Evolutionary conservation across 2,888 invertebrate genomes (phyloP).

Genomic region (Epinotia brunnichana): DNA sequence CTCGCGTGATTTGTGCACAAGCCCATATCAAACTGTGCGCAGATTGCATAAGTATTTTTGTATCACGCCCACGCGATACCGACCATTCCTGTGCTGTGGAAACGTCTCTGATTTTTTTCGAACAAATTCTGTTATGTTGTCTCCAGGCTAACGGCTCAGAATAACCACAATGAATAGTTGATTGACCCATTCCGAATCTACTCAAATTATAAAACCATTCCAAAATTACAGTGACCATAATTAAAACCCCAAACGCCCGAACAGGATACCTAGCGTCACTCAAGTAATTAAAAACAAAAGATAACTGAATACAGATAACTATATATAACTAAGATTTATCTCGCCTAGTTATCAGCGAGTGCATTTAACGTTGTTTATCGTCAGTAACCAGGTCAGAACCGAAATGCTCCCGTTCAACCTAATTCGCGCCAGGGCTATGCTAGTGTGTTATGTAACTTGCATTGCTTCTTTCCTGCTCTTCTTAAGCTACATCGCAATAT

Average conservation of each 20-base stretch:
- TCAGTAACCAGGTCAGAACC: conserved; percentile 41
- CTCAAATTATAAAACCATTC: too few species aligned
- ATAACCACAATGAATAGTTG: too few species aligned
- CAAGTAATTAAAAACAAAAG: conserved; percentile 22
- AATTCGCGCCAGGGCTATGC: conserved; percentile 33
- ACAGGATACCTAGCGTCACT: neutral
- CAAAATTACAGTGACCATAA: too few species aligned
- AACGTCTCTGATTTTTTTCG: too few species aligned
- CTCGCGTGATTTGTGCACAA: too few species aligned
- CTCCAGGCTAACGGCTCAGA: too few species aligned
- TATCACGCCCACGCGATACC: too few species aligned
- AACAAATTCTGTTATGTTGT: too few species aligned
- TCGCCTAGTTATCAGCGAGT: conserved; percentile 40
- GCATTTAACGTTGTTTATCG: conserved; percentile 38
- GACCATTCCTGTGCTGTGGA: too few species aligned
- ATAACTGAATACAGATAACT: conserved; percentile 34
- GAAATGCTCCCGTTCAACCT: conserved; percentile 38
- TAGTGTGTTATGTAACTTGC: conserved; percentile 27
- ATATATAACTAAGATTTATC: conserved; percentile 38
- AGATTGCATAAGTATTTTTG: too few species aligned
- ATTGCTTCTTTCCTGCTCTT: conserved; percentile 19
- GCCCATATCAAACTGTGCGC: too few species aligned
- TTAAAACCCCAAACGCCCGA: neutral
- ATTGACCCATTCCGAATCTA: too few species aligned
- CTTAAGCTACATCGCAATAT: neutral